Base-by-base conservation (phyloP, 92 coral and sea anemone genomes). In the Montipora capitata region DNA sequence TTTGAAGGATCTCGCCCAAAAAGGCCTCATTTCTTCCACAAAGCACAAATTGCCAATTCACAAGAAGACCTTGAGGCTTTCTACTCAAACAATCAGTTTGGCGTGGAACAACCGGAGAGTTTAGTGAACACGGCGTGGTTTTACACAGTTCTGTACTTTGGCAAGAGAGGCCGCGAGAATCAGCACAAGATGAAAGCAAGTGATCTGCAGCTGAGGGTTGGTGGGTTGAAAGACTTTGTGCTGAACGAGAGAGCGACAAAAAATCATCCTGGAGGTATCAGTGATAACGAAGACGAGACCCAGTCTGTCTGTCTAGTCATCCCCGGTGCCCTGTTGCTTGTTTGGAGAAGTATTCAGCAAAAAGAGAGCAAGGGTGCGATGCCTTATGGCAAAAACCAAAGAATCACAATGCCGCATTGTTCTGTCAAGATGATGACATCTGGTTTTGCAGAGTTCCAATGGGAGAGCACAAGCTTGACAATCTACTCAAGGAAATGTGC, bases 311-410 rank as follows among this genome's bases (percentile, higher is more conserved):
- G 52, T 9, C 52, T 48, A 3, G 52, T 48, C 6, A 48, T 48
- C 52, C 52, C 52, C 5, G 6, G 52, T 48, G 52, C 52, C 52
- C 10, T 48, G 52, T 7, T n/a, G 0, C 70, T 65, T 65, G 70
- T 16, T 14, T 87, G 39, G 73, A 87, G 76, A 87, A 80, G 43
- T 87, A 87, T 68, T 63, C 68, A 59, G 52, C 76, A 49, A 73
- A 80, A 48, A 48, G 52, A 48, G 52, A 48, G 52, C 81, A 64
- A 67, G 9, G 49, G 3, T 74, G 79, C 48, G 77, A 82, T 44
- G 75, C 68, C 27, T 52, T 90, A 27, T 90, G 78, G 83, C 93
- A 90, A 68, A 86, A 86, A 72, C 93, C 90, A 73, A 85, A 74
- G 71, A 63, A 85, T n/a, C 85, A 63, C 63, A 20, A 43, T 16